Evolutionary conservation across 2,888 invertebrate genomes (phyloP).

Genomic region (Amorpha juglandis): DNA sequence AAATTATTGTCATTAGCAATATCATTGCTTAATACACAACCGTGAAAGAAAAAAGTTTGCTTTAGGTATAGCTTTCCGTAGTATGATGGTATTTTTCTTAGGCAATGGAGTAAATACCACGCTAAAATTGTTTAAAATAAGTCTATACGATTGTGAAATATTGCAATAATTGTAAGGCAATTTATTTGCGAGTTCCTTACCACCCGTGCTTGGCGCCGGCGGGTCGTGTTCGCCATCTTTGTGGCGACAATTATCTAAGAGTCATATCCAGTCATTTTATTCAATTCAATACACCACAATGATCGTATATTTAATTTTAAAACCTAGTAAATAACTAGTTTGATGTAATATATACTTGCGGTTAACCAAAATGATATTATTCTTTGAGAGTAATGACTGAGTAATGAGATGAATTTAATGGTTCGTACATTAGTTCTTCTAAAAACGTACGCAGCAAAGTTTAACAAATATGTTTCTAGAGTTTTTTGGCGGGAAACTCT

Average conservation of each 20-base stretch:
- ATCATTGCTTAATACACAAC: no score
- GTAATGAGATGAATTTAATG: not conserved
- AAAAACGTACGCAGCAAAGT: no score
- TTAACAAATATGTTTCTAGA: no score
- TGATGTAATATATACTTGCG: not conserved
- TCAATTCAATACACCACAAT: conserved; percentile 7
- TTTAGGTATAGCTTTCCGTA: no score
- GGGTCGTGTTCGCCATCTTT: conserved; percentile 5
- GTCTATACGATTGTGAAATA: not conserved
- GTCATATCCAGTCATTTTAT: not conserved
- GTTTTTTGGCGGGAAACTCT: no score
- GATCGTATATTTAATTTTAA: not conserved
- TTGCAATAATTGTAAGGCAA: not conserved
- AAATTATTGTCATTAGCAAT: no score
- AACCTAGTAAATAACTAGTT: no score
- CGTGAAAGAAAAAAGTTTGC: no score
- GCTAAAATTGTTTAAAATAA: not conserved
- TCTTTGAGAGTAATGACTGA: not conserved
- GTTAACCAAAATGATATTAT: not conserved
- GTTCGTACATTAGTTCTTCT: no score
- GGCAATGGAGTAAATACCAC: not conserved
- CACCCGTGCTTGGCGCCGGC: not conserved
- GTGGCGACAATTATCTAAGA: conserved; percentile 11
- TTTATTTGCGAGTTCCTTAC: conserved; percentile 4
- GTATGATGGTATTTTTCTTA: no score